Base-by-base conservation (phyloP, 1,140 invertebrate genomes). In the Nasonia giraulti region DNA sequence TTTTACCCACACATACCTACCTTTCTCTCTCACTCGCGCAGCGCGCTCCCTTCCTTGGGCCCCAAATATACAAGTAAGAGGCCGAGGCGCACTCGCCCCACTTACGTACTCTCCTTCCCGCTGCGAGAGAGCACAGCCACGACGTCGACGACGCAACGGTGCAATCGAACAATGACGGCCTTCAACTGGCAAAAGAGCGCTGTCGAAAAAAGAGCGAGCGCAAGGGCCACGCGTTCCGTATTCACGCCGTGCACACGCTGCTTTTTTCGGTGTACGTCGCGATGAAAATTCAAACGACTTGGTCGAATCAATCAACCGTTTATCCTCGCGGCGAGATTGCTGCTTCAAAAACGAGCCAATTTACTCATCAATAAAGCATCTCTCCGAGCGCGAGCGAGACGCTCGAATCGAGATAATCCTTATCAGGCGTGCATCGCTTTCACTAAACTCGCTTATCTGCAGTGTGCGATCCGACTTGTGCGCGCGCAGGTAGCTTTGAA, bases 141-240 rank as follows among this genome's bases (percentile, higher is more conserved):
- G 27, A 55, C 68, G 62, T 37, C 69, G 83, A 20, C 83, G 71
- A 27, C 82, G 82, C 82, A 85, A 85, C 55, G 74, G 79, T 76
- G 77, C 78, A 83, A 86, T 86, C 81, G 80, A 86, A 86, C 85
- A 86, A 86, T 86, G 71, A 86, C 82, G 85, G 44, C 62, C 77
- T 86, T 86, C 85, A 76, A 86, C 85, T 86, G 85, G 81, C 81
- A 86, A 86, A 86, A 83, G 85, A 86, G 82, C 85, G 83, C 76
- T 80, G 76, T 83, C 62, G 75, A 77, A 85, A 76, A 33, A 74
- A 80, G 27, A 27, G 12, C 40, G 68, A 47, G 40, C 27, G 47
- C 17, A 33, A 17, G 33, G 17, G 83, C 27, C 33, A 20, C 73
- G 50, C 31, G 20, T 47, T 17, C 17, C 27, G 23, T 33, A 44